Conservation (phyloP, 2,797 vertebrate genomes). For the Sebastes dallii region DNA sequence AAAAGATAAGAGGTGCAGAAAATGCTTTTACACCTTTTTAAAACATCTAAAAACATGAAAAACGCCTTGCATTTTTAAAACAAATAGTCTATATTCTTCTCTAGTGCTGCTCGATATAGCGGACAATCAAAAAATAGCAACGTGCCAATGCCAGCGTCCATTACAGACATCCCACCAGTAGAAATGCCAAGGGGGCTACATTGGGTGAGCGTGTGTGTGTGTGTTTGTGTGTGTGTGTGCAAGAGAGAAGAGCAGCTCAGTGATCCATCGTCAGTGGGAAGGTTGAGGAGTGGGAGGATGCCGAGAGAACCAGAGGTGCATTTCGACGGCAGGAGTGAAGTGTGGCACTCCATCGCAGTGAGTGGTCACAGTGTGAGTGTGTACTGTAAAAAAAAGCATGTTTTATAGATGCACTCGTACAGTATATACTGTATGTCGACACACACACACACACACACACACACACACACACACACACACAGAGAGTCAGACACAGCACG, state of each 20-base stretch:
- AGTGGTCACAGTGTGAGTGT: neutral
- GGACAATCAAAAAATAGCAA: neutral
- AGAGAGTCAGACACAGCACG: neutral
- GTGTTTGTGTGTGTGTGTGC: neutral
- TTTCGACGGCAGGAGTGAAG: conserved; percentile 38
- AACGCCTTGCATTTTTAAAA: neutral
- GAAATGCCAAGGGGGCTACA: neutral
- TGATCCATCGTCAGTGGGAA: conserved; percentile 44
- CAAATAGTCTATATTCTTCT: neutral
- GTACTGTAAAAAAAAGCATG: conserved; percentile 27
- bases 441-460: neutral
- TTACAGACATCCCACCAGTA: neutral
- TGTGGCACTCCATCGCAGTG: conserved; percentile 28
- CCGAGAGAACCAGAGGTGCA: conserved; percentile 31
- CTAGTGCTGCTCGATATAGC: neutral
- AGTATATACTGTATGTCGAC: neutral
- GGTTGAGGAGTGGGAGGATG: conserved; percentile 44
- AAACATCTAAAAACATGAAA: neutral
- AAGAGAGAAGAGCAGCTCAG: neutral
- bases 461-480: neutral
- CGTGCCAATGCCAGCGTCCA: neutral
- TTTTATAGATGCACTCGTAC: conserved; percentile 36
- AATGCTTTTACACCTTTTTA: neutral
- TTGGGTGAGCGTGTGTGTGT: neutral
- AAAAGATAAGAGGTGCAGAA: neutral